A percentile compares a stretch with the other conserved stretches of the same genome.
These are phyloP conservation scores for Drosophila rufa DNA, from an alignment of 1,140 invertebrate species.

Conservation along the genomic window DNA sequence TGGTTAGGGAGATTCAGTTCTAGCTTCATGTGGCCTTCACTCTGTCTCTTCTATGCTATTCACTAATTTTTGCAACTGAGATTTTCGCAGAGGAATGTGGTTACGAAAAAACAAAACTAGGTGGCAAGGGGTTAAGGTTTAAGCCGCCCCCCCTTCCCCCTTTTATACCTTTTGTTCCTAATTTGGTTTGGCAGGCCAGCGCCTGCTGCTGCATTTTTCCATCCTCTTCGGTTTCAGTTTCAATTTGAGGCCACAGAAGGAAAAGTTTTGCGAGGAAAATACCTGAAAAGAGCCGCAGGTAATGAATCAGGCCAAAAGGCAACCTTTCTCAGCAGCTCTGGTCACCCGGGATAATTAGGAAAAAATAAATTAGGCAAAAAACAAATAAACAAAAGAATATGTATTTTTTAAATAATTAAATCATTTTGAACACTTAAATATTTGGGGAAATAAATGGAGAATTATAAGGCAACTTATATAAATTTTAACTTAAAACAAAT, in stretches of 20 bases:
- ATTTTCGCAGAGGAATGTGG: conserved; percentile 56
- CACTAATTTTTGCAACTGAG: conserved; percentile 54
- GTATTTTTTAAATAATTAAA: neutral
- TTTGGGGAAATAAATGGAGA: neutral
- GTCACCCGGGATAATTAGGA: conserved; percentile 1
- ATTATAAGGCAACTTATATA: no score
- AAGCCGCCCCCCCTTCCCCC: neutral
- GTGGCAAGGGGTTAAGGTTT: conserved; percentile 7
- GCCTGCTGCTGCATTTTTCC: neutral
- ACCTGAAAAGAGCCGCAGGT: conserved; percentile 15
- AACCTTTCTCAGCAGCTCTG: conserved; percentile 9
- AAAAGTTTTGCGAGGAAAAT: conserved; percentile 27
- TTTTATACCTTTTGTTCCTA: conserved; percentile 9
- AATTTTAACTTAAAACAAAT: no score
- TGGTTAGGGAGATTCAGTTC: conserved; percentile 7
- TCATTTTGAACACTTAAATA: neutral
- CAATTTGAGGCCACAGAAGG: conserved; percentile 13
- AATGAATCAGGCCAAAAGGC: conserved; percentile 17
- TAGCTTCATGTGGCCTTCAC: conserved; percentile 16
- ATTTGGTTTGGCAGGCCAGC: conserved; percentile 22
- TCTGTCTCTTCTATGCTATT: conserved; percentile 24
- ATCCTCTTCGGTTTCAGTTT: neutral
- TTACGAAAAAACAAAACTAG: neutral
- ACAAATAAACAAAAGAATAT: neutral
- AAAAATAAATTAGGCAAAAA: neutral